Evolutionary conservation across 2,888 invertebrate genomes (phyloP).

Genomic region (Lasioglossum pauxillum): DNA sequence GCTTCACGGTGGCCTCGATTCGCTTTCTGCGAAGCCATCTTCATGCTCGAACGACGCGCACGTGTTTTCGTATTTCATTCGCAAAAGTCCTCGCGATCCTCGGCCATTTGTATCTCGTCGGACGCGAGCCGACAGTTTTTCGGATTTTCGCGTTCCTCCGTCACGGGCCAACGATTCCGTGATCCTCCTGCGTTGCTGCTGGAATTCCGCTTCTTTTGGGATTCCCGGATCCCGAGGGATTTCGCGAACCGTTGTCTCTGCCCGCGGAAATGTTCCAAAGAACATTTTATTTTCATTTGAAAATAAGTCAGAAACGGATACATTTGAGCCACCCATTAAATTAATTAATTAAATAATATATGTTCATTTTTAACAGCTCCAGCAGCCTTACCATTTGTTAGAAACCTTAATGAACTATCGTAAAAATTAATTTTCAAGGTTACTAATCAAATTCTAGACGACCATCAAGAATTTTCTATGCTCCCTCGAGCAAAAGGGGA

Average conservation of each 20-base stretch:
- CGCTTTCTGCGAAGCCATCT: constrained; percentile 77
- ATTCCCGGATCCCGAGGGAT: neutral
- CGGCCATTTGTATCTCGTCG: constrained; percentile 10
- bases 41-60: constrained; percentile 73
- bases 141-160: constrained; percentile 24
- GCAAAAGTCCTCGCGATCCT: neutral
- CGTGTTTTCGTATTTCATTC: constrained; percentile 54
- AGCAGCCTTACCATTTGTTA: too few relatives aligned
- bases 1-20: constrained; percentile 66
- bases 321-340: too few relatives aligned
- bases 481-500: too few relatives aligned
- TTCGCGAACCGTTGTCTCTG: neutral
- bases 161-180: neutral
- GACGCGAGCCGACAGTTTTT: constrained; percentile 12
- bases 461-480: too few relatives aligned
- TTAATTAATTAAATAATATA: too few relatives aligned
- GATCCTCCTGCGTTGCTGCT: too few relatives aligned
- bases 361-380: neutral
- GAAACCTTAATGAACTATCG: too few relatives aligned
- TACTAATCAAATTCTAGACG: too few relatives aligned
- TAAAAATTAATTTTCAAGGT: too few relatives aligned
- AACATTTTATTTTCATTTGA: constrained; percentile 28
- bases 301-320: too few relatives aligned
- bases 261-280: constrained; percentile 28
- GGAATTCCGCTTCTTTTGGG: constrained; percentile 21